A percentile compares a stretch with the other conserved stretches of the same genome.
Conservation (phyloP, 2,113 vertebrate genomes). For the Xenus cinereus region DNA sequence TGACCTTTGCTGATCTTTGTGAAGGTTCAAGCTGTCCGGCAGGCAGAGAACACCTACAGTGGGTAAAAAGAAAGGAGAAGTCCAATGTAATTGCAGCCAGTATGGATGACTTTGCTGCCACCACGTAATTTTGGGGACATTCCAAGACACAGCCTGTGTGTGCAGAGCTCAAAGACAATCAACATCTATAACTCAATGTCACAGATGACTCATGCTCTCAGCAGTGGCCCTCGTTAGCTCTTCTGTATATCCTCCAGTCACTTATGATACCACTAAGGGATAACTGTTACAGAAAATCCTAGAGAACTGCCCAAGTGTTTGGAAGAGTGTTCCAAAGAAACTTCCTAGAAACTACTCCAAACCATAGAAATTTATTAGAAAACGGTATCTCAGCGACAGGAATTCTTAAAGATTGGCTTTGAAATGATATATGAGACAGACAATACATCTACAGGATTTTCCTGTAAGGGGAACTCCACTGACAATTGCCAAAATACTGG, state of each 20-base stretch:
- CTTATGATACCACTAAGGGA: accelerated
- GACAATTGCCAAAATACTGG: background rate
- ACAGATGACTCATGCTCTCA: background rate
- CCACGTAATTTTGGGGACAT: background rate
- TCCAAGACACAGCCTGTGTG: background rate
- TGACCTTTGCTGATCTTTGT: slow-evolving; percentile 87
- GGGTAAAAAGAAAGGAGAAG: background rate
- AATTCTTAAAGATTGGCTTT: background rate
- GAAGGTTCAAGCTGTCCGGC: slow-evolving; percentile 90
- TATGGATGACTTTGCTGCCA: background rate
- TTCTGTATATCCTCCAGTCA: background rate
- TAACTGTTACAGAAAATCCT: background rate
- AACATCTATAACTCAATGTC: background rate
- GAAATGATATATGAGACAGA: background rate
- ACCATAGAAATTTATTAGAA: background rate
- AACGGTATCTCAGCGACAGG: background rate
- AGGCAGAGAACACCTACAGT: slow-evolving; percentile 90
- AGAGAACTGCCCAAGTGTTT: background rate
- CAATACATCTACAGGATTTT: background rate
- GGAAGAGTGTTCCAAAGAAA: background rate
- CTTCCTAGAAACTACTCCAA: background rate
- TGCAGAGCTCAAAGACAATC: background rate
- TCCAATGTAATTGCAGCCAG: background rate
- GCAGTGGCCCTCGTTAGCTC: background rate
- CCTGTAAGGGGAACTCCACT: background rate